Base-by-base conservation (phyloP, 2,888 invertebrate species). In the Caenorhabditis virilis region DNA sequence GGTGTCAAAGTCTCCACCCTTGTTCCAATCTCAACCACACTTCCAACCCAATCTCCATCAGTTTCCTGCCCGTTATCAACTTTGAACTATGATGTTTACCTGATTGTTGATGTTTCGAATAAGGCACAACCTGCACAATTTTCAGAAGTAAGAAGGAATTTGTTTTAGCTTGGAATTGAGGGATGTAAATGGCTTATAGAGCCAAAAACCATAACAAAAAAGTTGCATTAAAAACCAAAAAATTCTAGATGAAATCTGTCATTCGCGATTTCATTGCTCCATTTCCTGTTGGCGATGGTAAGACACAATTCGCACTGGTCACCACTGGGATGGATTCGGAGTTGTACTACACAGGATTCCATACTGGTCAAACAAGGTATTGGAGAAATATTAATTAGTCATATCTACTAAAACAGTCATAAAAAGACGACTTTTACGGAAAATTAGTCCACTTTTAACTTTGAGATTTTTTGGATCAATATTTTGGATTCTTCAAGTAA, bases 101-200 rank as follows among this genome's bases (percentile, higher is more conserved):
- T 76, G n/a, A 56, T 76, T 38, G 61, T 74, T 41, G 76, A 76
- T 57, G 65, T 62, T 22, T 76, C 76, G 22, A 58, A 63, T 16
- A 48, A 63, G 9, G 58, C 71, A 5, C 42, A 51, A 9, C 43
- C 67, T 20, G 38, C 65, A 6, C 68, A 74, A 18, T 76, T 76
- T 33, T 52, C 64, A n/a, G 61, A 59, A 16, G 71, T 71, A 27
- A 35, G 46, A 9, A n/a, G 7, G 18, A 38, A 42, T 6, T 51
- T n/a, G n/a, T n/a, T n/a, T n/a, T n/a, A n/a, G n/a, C n/a, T n/a
- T n/a, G n/a, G n/a, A n/a, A n/a, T n/a, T n/a, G n/a, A n/a, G n/a
- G n/a, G n/a, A n/a, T n/a, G n/a, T n/a, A n/a, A n/a, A n/a, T n/a
- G n/a, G n/a, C n/a, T n/a, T n/a, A n/a, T n/a, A n/a, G n/a, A n/a